phyloP scores from a whole-genome alignment of 2,888 invertebrate species.

The Agrenia bidenticulata region DNA sequence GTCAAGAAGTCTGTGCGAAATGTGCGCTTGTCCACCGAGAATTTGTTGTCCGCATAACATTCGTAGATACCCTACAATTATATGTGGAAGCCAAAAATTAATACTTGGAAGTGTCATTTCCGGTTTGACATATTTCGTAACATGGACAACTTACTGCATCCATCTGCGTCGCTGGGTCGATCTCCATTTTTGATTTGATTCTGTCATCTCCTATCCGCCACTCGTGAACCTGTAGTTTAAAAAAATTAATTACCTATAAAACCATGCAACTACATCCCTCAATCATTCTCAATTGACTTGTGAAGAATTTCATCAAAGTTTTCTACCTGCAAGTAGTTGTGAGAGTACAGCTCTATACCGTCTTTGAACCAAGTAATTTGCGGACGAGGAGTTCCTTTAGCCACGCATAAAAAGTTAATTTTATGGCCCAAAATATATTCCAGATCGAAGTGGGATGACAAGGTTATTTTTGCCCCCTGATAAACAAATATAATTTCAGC shows the following conservation, averaged over 20 bases:
- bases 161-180: slow-evolving; percentile 93
- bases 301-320: slow-evolving; percentile 57
- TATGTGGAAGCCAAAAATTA: no score
- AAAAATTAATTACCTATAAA: background rate
- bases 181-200: slow-evolving; percentile 89
- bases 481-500: background rate
- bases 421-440: slow-evolving; percentile 93
- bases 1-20: slow-evolving; percentile 93
- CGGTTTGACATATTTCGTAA: no score
- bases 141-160: slow-evolving; percentile 80
- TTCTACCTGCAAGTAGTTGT: slow-evolving; percentile 79
- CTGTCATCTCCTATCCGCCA: slow-evolving; percentile 80
- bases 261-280: no score
- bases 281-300: no score
- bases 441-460: slow-evolving; percentile 88
- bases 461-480: slow-evolving; percentile 84
- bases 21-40: slow-evolving; percentile 83
- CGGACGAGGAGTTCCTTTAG: slow-evolving; percentile 83
- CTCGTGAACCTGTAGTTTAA: slow-evolving; percentile 72
- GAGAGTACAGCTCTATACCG: slow-evolving; percentile 86
- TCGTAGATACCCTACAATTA: slow-evolving; percentile 58
- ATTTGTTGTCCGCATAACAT: slow-evolving; percentile 92
- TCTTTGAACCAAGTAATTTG: slow-evolving; percentile 91
- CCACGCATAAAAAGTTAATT: slow-evolving; percentile 88
- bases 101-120: no score